phyloP scores from a whole-genome alignment of 2,113 vertebrate genomes.

The Tenebrosternarchus preto region DNA sequence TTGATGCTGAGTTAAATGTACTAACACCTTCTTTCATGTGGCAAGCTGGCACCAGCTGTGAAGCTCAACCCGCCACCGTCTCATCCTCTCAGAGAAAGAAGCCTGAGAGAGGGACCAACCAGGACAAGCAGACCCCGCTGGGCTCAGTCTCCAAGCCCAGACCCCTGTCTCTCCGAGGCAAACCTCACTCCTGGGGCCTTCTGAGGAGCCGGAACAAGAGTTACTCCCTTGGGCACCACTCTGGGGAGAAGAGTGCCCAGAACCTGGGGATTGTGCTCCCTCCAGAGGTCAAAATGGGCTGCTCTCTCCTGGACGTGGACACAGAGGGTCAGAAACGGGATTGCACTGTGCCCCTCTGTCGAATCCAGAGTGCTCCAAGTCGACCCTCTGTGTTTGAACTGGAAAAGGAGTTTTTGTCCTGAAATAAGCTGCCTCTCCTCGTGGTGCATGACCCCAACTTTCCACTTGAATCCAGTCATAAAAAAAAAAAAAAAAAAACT shows the following conservation, averaged over 20 bases:
- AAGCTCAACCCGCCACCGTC: conserved; percentile 40
- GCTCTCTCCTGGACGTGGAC: conserved; percentile 83
- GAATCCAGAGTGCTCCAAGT: conserved; percentile 77
- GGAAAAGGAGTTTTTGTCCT: conserved; percentile 88
- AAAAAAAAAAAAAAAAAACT: not conserved
- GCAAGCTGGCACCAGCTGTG: conserved; percentile 67
- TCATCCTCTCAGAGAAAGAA: conserved; percentile 61
- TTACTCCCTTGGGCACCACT: conserved; percentile 71
- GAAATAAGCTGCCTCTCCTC: conserved; percentile 32
- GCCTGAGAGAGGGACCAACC: conserved; percentile 53
- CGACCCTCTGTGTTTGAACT: conserved; percentile 80
- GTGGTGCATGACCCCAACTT: not conserved
- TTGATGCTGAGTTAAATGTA: too few species aligned
- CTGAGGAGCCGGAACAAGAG: conserved; percentile 75
- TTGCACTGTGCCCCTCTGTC: conserved; percentile 84
- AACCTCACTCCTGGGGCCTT: conserved; percentile 73
- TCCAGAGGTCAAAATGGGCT: conserved; percentile 70
- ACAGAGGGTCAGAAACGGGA: conserved; percentile 87
- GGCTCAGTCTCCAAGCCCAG: conserved; percentile 68
- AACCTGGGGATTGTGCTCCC: conserved; percentile 63
- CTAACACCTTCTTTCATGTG: not conserved
- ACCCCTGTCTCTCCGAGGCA: conserved; percentile 75
- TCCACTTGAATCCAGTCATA: conserved; percentile 10
- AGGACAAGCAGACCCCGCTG: conserved; percentile 57
- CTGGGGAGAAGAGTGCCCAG: conserved; percentile 65